A percentile compares a stretch with the other conserved stretches of the same genome.
Evolutionary conservation across 2,797 vertebrate genomes (phyloP).

Genomic region (Chelmon rostratus): DNA sequence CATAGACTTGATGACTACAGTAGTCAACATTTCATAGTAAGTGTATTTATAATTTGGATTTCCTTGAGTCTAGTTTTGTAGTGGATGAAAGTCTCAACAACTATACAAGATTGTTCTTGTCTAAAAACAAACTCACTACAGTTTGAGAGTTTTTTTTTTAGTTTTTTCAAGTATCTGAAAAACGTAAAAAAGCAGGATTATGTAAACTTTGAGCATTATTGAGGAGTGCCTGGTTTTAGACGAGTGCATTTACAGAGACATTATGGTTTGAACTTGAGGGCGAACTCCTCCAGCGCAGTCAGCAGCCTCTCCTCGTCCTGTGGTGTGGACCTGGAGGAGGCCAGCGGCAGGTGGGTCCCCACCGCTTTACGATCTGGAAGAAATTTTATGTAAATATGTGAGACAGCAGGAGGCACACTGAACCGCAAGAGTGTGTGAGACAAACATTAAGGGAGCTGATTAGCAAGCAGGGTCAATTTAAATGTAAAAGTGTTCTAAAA

Average conservation of each 20-base stretch:
- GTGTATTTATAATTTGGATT: background rate
- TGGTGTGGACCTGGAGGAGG: slow-evolving; percentile 77
- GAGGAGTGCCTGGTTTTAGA: slow-evolving; percentile 35
- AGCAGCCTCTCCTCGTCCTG: slow-evolving; percentile 86
- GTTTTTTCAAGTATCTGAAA: slow-evolving; percentile 5
- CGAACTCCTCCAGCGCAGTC: slow-evolving; percentile 80
- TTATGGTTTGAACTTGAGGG: slow-evolving; percentile 84
- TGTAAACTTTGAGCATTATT: slow-evolving; percentile 49
- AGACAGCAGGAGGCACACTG: background rate
- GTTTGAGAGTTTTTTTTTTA: background rate
- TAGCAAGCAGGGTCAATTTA: background rate
- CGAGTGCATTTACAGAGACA: background rate
- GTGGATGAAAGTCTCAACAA: background rate
- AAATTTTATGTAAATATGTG: background rate
- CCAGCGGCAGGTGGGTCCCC: slow-evolving; percentile 87
- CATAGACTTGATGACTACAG: background rate
- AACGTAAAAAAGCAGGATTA: background rate
- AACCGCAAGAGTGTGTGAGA: background rate
- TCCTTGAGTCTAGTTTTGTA: background rate
- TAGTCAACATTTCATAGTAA: background rate
- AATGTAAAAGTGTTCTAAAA: background rate
- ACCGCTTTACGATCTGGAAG: slow-evolving; percentile 86
- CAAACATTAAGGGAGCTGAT: background rate
- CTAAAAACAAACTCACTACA: background rate
- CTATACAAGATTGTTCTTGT: background rate